phyloP scores from a whole-genome alignment of 1,140 invertebrate species.

The Muscidifurax raptorellus region DNA sequence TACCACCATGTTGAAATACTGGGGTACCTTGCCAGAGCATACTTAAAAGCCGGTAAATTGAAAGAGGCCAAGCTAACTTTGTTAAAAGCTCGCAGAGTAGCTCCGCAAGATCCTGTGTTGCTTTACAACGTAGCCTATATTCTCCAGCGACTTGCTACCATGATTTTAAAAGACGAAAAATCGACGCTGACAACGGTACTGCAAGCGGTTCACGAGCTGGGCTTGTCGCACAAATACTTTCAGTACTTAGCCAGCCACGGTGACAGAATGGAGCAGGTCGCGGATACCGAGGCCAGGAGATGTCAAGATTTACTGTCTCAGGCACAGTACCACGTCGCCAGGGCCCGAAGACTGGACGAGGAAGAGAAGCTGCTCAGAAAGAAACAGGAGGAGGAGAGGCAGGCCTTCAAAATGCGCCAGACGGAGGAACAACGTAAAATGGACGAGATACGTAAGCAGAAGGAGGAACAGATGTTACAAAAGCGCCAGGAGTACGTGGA shows the following conservation, averaged over 20 bases:
- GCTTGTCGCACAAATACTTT: slow-evolving; percentile 95
- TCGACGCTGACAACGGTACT: slow-evolving; percentile 91
- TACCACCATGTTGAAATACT: slow-evolving; percentile 96
- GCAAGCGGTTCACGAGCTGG: slow-evolving; percentile 94
- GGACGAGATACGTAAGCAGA: slow-evolving; percentile 86
- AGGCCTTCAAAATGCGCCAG: slow-evolving; percentile 85
- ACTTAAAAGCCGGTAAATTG: slow-evolving; percentile 93
- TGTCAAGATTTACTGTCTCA: slow-evolving; percentile 96
- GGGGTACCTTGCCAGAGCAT: slow-evolving; percentile 95
- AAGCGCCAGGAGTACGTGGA: slow-evolving; percentile 96
- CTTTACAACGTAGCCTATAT: slow-evolving; percentile 98
- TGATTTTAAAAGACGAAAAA: slow-evolving; percentile 96
- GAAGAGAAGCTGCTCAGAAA: slow-evolving; percentile 91
- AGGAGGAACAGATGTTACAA: slow-evolving; percentile 89
- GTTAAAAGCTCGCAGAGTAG: slow-evolving; percentile 92
- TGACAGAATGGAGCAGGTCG: slow-evolving; percentile 87
- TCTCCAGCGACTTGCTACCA: slow-evolving; percentile 91
- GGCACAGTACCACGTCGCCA: slow-evolving; percentile 96
- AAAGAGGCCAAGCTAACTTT: slow-evolving; percentile 92
- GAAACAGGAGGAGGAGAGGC: slow-evolving; percentile 94
- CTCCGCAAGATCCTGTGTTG: slow-evolving; percentile 94
- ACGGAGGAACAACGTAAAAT: slow-evolving; percentile 80
- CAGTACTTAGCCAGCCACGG: slow-evolving; percentile 89
- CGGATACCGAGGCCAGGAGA: slow-evolving; percentile 90
- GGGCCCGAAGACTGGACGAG: slow-evolving; percentile 93